Evolutionary conservation across 1,140 invertebrate genomes (phyloP), one percentile per base, ranked within the genome.

Genomic region (Helicoverpa armigera): DNA sequence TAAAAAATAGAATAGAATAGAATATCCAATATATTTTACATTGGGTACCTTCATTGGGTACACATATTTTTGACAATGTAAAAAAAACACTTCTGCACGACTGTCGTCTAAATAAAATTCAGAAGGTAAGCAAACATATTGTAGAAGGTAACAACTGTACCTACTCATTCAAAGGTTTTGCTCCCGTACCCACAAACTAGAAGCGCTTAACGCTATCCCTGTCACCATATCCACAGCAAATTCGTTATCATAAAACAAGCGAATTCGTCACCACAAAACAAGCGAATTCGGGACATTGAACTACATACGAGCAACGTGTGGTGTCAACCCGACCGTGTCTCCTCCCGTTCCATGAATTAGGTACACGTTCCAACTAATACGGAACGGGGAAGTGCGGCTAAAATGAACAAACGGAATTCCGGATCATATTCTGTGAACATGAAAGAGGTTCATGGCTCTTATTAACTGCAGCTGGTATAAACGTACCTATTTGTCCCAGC

Each of bases 261-360:
- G n/a, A 23, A 67, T 67, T 69, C 43, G 65, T 43, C 56, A 58
- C n/a, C 56, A 18, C 18, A 16, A 18, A 14, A 16, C 16, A 2
- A 1, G 29, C 23, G 13, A 63, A 63, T 63, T 12, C 35, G 69
- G 69, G 69, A 72, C 69, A 72, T 72, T 72, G 69, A 72, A 72
- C 69, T 54, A 53, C 69, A 54, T 29, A 23, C 1, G 35, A 43
- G 35, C 9, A 43, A 43, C 35, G 2, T 65, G 63, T 54, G 23
- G 23, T 10, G 50, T 10, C 23, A 31, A 13, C 18, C 69, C 18
- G 31, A 72, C 18, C 69, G 50, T 72, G 69, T 72, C 69, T 72
- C 69, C 69, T 72, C n/a, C 50, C 4, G 11, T 58, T 43, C 16
- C 50, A 16, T 3, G 43, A 31, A 50, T 72, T 72, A 50, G 23